phyloP scores from a whole-genome alignment of 2,797 vertebrate genomes.

The Hafferia zeledoni region DNA sequence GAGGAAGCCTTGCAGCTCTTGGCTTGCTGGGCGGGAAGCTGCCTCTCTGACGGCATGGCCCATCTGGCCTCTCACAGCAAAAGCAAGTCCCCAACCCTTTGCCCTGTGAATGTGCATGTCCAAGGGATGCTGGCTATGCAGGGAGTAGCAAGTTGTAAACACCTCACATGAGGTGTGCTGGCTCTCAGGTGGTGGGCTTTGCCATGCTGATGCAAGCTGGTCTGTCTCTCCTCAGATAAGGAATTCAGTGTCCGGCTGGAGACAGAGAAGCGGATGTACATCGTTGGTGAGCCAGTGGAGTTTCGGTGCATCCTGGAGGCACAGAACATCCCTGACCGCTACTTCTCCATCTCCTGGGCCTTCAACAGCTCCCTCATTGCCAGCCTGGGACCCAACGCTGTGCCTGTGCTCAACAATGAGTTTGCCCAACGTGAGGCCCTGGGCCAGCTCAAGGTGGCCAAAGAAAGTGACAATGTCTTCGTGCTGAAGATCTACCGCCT shows the following conservation, averaged over 20 bases:
- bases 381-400: conserved; percentile 91
- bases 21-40: neutral
- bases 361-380: conserved; percentile 97
- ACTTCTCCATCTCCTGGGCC: conserved; percentile 97
- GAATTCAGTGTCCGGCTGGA: conserved; percentile 95
- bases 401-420: conserved; percentile 89
- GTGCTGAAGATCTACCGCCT: conserved; percentile 93
- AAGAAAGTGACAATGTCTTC: conserved; percentile 87
- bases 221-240: conserved; percentile 82
- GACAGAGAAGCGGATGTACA: conserved; percentile 91
- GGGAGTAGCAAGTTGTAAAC: neutral
- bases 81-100: neutral
- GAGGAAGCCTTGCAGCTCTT: neutral
- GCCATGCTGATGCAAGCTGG: neutral
- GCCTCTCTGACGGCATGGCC: neutral
- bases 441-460: conserved; percentile 91
- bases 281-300: conserved; percentile 90
- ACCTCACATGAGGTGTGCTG: rapidly evolving
- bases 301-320: conserved; percentile 95
- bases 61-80: neutral
- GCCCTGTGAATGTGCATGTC: neutral
- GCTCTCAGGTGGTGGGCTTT: neutral
- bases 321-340: conserved; percentile 91
- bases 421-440: conserved; percentile 87
- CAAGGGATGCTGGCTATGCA: rapidly evolving